A percentile compares a stretch with the other conserved stretches of the same genome.
These are phyloP conservation scores for Perccottus glenii DNA, from an alignment of 2,113 vertebrate species.

Conservation along the genomic window DNA sequence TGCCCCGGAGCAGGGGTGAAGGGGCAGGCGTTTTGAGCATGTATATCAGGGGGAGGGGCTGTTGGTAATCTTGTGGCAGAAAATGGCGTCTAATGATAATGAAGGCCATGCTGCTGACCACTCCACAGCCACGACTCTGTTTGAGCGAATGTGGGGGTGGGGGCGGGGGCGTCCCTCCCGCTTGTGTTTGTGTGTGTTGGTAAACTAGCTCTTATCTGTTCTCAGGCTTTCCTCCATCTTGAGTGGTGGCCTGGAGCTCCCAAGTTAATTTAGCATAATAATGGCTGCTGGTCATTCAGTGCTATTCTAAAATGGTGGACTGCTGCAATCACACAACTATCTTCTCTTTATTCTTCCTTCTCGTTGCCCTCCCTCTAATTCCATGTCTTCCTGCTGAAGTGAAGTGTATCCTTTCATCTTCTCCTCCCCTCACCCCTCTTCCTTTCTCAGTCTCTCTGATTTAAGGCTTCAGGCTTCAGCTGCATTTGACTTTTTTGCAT, in stretches of 20 bases:
- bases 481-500: background rate
- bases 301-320: conserved; percentile 75
- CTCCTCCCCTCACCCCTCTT: conserved; percentile 2
- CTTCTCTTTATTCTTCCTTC: conserved; percentile 31
- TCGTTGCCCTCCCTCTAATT: conserved; percentile 30
- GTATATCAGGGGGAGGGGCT: conserved; percentile 57
- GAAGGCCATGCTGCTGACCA: conserved; percentile 73
- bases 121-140: conserved; percentile 50
- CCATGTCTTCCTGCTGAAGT: conserved; percentile 38
- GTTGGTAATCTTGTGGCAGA: conserved; percentile 69
- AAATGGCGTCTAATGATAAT: conserved; percentile 80
- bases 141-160: conserved; percentile 58
- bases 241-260: conserved; percentile 68
- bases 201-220: conserved; percentile 75
- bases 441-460: conserved; percentile 11
- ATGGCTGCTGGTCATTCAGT: conserved; percentile 71
- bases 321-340: conserved; percentile 53
- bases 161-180: conserved; percentile 21
- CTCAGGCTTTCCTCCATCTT: conserved; percentile 76
- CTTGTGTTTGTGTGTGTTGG: conserved; percentile 57
- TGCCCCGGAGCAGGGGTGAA: conserved; percentile 18
- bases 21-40: conserved; percentile 45
- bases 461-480: conserved; percentile 13
- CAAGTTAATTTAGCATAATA: conserved; percentile 81
- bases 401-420: conserved; percentile 48